phyloP scores from a whole-genome alignment of 2,888 invertebrate genomes.

The Papilio protenor region DNA sequence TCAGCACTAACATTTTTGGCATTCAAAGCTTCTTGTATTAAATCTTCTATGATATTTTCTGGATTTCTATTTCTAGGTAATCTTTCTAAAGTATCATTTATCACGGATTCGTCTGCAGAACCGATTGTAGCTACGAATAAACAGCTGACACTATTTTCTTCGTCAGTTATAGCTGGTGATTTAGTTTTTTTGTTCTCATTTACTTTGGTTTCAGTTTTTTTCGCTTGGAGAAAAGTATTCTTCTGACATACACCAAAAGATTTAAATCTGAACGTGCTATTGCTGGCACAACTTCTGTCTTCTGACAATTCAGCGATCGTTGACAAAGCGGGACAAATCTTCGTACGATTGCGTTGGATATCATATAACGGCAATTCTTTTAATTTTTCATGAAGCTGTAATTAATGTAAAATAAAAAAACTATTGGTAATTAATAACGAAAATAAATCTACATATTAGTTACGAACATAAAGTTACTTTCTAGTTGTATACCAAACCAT shows the following conservation, averaged over 20 bases:
- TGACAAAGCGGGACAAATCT: conserved; percentile 58
- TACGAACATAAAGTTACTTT: no score
- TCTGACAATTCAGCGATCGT: conserved; percentile 67
- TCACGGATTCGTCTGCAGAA: conserved; percentile 61
- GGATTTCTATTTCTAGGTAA: conserved; percentile 57
- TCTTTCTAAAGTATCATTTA: conserved; percentile 63
- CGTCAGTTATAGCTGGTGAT: conserved; percentile 54
- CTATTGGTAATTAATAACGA: not conserved
- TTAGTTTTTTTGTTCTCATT: conserved; percentile 44
- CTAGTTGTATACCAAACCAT: no score
- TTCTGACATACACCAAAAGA: conserved; percentile 55
- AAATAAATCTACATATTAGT: no score
- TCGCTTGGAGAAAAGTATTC: conserved; percentile 18
- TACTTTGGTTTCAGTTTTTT: conserved; percentile 37
- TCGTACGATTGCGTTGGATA: conserved; percentile 60
- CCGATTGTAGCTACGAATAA: conserved; percentile 63
- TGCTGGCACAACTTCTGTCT: conserved; percentile 51
- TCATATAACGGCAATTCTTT: conserved; percentile 58
- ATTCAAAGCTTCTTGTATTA: conserved; percentile 65
- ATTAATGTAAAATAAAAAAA: conserved; percentile 41
- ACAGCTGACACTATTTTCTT: conserved; percentile 57
- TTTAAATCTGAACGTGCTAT: conserved; percentile 53
- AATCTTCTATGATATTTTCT: conserved; percentile 63
- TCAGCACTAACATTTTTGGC: conserved; percentile 44
- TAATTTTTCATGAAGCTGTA: conserved; percentile 71